phyloP scores from a whole-genome alignment of 1,140 invertebrate species.

The Aphaenogaster ashmeadi region DNA sequence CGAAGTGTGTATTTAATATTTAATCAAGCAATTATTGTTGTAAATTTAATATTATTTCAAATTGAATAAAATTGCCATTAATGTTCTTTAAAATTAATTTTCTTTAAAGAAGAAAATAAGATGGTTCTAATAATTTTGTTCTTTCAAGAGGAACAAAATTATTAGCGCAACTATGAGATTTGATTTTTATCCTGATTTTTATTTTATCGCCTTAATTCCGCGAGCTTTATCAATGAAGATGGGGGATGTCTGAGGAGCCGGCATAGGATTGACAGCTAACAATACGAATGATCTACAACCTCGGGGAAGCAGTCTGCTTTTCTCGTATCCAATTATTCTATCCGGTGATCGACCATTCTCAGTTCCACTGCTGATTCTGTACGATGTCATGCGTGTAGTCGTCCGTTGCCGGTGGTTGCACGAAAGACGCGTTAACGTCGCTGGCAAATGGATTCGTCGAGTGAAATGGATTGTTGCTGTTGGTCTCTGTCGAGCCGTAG shows the following conservation, averaged over 20 bases:
- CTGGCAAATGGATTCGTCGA: constrained; percentile 85
- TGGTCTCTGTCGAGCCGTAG: constrained; percentile 84
- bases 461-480: constrained; percentile 83
- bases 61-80: neutral
- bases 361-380: constrained; percentile 82
- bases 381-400: constrained; percentile 84
- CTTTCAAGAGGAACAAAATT: neutral
- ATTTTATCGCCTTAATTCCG: neutral
- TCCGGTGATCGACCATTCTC: constrained; percentile 53
- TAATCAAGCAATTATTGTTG: neutral
- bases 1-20: neutral
- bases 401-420: constrained; percentile 83
- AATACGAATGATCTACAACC: constrained; percentile 36
- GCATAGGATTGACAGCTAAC: constrained; percentile 8
- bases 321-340: constrained; percentile 31
- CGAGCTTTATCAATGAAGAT: neutral
- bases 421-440: constrained; percentile 79
- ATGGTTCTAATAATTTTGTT: neutral
- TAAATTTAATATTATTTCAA: neutral
- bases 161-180: neutral
- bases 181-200: neutral
- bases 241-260: constrained; percentile 21
- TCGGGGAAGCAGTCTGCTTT: constrained; percentile 28
- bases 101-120: neutral
- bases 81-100: neutral